Evolutionary conservation across 2,888 invertebrate genomes (phyloP).

Genomic region (Cantharis lateralis): DNA sequence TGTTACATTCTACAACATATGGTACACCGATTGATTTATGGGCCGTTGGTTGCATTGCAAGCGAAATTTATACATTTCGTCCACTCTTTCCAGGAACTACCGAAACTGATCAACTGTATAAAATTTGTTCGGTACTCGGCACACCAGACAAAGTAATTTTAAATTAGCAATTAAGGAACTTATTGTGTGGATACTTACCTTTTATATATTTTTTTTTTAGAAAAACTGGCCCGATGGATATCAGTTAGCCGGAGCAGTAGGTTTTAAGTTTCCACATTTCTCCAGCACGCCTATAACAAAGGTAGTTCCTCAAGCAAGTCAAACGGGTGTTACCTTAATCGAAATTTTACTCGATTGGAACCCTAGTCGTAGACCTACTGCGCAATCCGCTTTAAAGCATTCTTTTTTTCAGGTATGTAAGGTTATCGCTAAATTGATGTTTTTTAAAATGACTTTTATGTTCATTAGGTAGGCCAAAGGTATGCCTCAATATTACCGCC

Average conservation of each 20-base stretch:
- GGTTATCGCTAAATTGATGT: background rate
- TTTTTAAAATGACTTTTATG: background rate
- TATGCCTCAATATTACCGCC: conserved; percentile 30
- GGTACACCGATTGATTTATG: conserved; percentile 97
- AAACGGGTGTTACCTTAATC: conserved; percentile 81
- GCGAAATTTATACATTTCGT: conserved; percentile 93
- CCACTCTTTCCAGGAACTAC: conserved; percentile 96
- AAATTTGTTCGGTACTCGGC: conserved; percentile 90
- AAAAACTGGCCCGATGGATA: conserved; percentile 95
- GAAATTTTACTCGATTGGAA: conserved; percentile 90
- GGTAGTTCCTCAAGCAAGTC: conserved; percentile 81
- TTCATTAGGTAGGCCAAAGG: conserved; percentile 49
- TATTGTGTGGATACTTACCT: background rate
- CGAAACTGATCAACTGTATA: conserved; percentile 95
- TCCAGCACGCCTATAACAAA: conserved; percentile 78
- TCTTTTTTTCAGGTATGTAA: conserved; percentile 50
- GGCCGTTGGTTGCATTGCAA: conserved; percentile 98
- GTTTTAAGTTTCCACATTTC: conserved; percentile 94
- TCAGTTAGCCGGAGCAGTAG: conserved; percentile 88
- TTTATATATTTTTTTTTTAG: conserved; percentile 54
- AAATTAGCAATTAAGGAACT: background rate
- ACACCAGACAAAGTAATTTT: conserved; percentile 79
- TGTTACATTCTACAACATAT: conserved; percentile 93
- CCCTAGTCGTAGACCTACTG: conserved; percentile 89
- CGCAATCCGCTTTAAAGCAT: conserved; percentile 83